A percentile compares a stretch with the other conserved stretches of the same genome.
Conservation (phyloP, 1,140 invertebrate species). For the Meloidogyne chitwoodi region DNA sequence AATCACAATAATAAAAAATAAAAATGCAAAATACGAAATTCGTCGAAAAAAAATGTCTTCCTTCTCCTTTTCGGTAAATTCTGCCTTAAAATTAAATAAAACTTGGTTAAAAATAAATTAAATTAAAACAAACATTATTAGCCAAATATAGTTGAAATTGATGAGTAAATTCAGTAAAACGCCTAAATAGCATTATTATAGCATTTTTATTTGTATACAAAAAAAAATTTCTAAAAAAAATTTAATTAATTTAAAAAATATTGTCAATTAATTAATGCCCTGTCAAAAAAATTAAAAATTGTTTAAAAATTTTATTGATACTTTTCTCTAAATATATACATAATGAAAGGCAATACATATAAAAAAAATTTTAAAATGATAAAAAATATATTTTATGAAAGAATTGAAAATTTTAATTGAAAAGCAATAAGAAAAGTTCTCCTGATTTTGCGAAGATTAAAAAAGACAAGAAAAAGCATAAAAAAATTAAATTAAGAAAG, state of each 20-base stretch:
- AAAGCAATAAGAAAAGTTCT: too few relatives aligned
- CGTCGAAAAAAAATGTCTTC: conserved; percentile 25
- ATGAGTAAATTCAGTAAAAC: too few relatives aligned
- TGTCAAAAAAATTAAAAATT: not conserved
- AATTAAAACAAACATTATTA: too few relatives aligned
- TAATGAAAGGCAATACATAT: too few relatives aligned
- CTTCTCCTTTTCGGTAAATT: not conserved
- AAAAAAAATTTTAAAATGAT: too few relatives aligned
- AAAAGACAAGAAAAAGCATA: not conserved
- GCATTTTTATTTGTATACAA: too few relatives aligned
- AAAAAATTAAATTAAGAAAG: not conserved
- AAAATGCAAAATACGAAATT: conserved; percentile 21
- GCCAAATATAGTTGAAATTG: not conserved
- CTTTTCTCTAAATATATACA: too few relatives aligned
- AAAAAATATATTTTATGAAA: too few relatives aligned
- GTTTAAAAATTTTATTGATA: not conserved
- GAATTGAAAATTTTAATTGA: too few relatives aligned
- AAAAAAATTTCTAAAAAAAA: not conserved
- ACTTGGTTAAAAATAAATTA: not conserved
- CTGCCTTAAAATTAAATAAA: conserved; percentile 15
- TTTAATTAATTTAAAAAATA: not conserved
- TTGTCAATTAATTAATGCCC: not conserved
- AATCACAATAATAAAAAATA: conserved; percentile 30
- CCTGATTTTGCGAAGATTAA: not conserved
- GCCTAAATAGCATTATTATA: too few relatives aligned